phyloP scores from a whole-genome alignment of 2,888 invertebrate genomes.

The Holacanthella duospinosa region DNA sequence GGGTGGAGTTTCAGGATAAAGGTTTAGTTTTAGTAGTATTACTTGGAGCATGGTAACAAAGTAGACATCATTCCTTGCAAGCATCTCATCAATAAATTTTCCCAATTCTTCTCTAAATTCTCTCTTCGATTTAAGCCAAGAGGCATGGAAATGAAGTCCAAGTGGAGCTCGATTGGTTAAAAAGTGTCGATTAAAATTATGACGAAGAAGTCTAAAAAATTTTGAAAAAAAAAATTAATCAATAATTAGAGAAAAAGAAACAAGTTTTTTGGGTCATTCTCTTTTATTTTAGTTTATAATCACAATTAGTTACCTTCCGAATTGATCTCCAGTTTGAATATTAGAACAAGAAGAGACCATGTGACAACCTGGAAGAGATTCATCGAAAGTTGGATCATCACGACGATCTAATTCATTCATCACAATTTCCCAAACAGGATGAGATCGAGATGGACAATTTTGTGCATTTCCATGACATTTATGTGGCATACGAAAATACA shows the following conservation, averaged over 20 bases:
- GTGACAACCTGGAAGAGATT: constrained; percentile 84
- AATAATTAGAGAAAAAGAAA: background rate
- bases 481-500: constrained; percentile 95
- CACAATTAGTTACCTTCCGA: constrained; percentile 49
- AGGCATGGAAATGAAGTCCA: constrained; percentile 74
- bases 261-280: too few relatives aligned
- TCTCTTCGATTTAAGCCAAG: constrained; percentile 87
- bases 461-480: constrained; percentile 87
- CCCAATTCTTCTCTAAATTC: constrained; percentile 82
- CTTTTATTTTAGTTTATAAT: too few relatives aligned
- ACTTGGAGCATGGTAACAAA: constrained; percentile 76
- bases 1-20: too few relatives aligned
- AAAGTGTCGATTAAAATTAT: constrained; percentile 91
- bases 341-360: constrained; percentile 91
- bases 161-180: constrained; percentile 85
- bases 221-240: background rate
- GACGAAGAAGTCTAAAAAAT: constrained; percentile 58
- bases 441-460: constrained; percentile 69
- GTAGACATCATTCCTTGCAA: constrained; percentile 78
- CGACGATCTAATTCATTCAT: constrained; percentile 89
- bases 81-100: constrained; percentile 88
- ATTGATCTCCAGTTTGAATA: constrained; percentile 81
- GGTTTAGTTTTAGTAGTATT: constrained; percentile 11
- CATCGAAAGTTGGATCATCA: constrained; percentile 87
- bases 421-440: constrained; percentile 93